phyloP scores from a whole-genome alignment of 1,140 invertebrate species.

The Ceratitis capitata region DNA sequence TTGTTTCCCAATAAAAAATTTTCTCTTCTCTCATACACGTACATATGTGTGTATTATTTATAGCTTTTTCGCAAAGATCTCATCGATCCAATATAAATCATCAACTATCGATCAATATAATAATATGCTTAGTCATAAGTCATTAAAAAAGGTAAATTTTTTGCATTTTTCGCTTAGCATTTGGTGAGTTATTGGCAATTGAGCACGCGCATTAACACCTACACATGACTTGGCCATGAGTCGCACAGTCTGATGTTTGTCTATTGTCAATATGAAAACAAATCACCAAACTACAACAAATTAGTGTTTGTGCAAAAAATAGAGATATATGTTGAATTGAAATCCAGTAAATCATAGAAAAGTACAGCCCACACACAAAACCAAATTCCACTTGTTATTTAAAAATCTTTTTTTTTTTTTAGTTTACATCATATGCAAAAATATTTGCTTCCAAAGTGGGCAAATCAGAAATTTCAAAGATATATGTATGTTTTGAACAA shows the following conservation, averaged over 20 bases:
- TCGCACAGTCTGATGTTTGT: neutral
- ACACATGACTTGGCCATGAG: constrained; percentile 4
- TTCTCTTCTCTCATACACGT: neutral
- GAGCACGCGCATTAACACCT: neutral
- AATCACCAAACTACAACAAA: neutral
- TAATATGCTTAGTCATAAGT: neutral
- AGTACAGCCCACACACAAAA: neutral
- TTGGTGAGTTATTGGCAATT: neutral
- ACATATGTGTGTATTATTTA: neutral
- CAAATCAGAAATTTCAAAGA: no score
- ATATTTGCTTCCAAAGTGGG: neutral
- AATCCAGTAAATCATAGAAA: neutral
- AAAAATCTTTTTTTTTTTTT: neutral
- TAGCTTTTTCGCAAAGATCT: neutral
- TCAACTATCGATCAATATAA: neutral
- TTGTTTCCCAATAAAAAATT: no score
- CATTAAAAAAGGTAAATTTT: no score
- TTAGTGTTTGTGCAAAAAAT: neutral
- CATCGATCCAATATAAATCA: neutral
- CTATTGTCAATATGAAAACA: neutral
- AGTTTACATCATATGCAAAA: neutral
- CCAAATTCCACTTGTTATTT: neutral
- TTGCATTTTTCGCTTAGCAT: neutral
- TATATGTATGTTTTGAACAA: no score
- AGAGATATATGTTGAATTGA: neutral